phyloP scores from a whole-genome alignment of 1,140 invertebrate genomes.

The Vanessa atalanta region DNA sequence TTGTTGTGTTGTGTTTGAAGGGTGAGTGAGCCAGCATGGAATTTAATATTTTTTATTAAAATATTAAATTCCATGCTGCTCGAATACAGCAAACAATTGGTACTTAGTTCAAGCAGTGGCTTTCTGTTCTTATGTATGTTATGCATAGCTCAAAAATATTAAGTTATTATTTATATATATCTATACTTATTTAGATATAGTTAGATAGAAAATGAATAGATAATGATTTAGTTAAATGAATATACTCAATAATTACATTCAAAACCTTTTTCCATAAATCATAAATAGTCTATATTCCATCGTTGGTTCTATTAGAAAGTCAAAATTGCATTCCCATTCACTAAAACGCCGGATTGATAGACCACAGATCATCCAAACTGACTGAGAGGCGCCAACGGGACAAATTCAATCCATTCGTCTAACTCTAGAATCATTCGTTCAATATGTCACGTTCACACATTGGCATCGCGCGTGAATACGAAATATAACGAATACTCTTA shows the following conservation, averaged over 20 bases:
- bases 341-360: background rate
- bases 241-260: background rate
- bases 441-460: constrained; percentile 3
- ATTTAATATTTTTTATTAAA: too few relatives aligned
- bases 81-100: too few relatives aligned
- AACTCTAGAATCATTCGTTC: constrained; percentile 6
- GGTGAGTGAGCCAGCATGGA: too few relatives aligned
- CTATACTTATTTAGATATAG: too few relatives aligned
- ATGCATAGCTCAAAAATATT: too few relatives aligned
- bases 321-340: background rate
- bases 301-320: background rate
- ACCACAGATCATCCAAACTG: constrained; percentile 6
- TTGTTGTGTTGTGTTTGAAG: too few relatives aligned
- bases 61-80: too few relatives aligned
- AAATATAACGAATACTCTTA: background rate
- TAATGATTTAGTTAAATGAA: background rate
- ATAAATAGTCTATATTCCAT: background rate
- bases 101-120: too few relatives aligned
- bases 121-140: too few relatives aligned
- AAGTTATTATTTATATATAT: too few relatives aligned
- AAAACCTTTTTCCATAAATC: background rate
- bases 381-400: background rate
- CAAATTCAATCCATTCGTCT: constrained; percentile 11
- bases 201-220: background rate
- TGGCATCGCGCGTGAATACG: background rate